phyloP scores from a whole-genome alignment of 2,113 vertebrate genomes.

The Lepus americanus region DNA sequence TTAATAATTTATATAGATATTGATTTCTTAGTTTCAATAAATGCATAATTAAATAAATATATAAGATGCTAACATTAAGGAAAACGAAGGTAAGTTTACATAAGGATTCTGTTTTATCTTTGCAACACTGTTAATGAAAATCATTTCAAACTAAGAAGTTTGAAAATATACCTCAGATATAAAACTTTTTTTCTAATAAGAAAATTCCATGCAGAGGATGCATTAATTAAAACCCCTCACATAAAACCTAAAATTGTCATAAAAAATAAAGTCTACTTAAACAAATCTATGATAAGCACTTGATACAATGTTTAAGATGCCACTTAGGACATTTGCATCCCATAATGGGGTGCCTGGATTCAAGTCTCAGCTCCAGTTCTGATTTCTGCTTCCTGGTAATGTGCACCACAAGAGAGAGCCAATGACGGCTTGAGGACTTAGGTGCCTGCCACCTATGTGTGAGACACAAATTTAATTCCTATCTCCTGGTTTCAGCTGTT shows the following conservation, averaged over 20 bases:
- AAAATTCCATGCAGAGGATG: not conserved
- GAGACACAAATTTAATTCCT: no score
- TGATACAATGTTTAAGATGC: no score
- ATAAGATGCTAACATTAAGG: not conserved
- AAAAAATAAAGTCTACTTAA: not conserved
- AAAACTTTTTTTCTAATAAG: not conserved
- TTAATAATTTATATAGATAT: not conserved
- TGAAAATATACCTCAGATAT: not conserved
- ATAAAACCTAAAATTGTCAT: conserved; percentile 6
- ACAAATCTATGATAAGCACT: not conserved
- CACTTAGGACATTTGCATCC: no score
- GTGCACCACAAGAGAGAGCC: no score
- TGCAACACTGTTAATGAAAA: not conserved
- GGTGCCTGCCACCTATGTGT: no score
- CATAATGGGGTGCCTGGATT: no score
- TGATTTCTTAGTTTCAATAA: not conserved
- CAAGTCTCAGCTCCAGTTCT: no score
- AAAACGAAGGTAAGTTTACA: not conserved
- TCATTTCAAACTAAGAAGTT: conserved; percentile 49
- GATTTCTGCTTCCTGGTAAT: no score
- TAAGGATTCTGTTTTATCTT: not conserved
- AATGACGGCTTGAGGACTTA: no score
- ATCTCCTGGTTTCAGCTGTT: no score
- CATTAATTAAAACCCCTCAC: not conserved
- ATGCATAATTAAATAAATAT: not conserved